phyloP scores from a whole-genome alignment of 1,140 invertebrate species.

The Drosophila ogumai region DNA sequence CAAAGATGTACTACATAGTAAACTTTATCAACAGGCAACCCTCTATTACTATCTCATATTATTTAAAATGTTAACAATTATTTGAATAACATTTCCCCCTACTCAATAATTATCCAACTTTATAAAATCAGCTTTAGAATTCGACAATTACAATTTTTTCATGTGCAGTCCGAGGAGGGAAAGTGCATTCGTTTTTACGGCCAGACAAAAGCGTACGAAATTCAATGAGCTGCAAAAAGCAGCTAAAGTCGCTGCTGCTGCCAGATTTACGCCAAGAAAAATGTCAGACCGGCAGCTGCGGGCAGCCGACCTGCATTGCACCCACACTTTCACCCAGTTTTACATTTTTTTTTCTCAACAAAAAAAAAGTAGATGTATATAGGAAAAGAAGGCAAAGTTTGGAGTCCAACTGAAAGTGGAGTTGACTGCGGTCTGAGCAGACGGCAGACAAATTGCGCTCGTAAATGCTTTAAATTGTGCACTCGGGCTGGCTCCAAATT shows the following conservation, averaged over 20 bases:
- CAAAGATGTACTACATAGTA: too few species aligned
- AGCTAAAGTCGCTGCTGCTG: conserved; percentile 73
- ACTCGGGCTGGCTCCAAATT: conserved; percentile 63
- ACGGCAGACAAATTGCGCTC: conserved; percentile 76
- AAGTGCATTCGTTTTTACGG: conserved; percentile 62
- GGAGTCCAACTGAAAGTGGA: conserved; percentile 62
- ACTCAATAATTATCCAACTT: conserved; percentile 9
- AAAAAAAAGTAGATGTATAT: conserved; percentile 19
- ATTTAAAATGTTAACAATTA: too few species aligned
- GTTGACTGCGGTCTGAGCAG: conserved; percentile 69
- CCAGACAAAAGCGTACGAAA: conserved; percentile 77
- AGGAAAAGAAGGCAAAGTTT: conserved; percentile 12
- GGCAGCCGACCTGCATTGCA: conserved; percentile 52
- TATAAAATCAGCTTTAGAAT: background rate
- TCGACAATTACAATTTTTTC: background rate
- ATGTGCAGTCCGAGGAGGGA: background rate
- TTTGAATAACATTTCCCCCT: too few species aligned
- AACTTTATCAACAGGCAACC: too few species aligned
- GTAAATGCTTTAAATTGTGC: conserved; percentile 80
- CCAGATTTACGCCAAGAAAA: conserved; percentile 81
- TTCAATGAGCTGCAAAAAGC: conserved; percentile 82
- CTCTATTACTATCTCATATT: too few species aligned
- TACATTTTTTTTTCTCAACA: conserved; percentile 10
- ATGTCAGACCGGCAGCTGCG: conserved; percentile 69
- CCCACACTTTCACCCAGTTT: conserved; percentile 37